Percentiles rank a stretch among this genome's conserved stretches.
These are phyloP conservation scores for Nanorana parkeri DNA, from an alignment of 2,113 vertebrate species.

Conservation along the genomic window DNA sequence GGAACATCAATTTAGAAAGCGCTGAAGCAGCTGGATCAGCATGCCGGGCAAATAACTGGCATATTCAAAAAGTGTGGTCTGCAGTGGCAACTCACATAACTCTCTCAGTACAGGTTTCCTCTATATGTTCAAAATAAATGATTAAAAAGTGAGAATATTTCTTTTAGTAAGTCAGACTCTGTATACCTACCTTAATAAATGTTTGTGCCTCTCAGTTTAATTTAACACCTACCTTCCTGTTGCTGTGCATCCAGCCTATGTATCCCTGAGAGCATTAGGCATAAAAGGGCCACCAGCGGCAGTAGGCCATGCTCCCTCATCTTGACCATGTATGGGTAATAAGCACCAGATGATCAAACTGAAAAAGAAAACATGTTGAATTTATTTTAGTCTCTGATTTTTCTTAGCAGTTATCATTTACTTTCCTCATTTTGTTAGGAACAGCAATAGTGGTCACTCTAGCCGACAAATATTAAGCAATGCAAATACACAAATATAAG, in stretches of 20 bases:
- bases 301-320: slow-evolving; percentile 45
- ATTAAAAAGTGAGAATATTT: too few relatives aligned
- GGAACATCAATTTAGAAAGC: too few relatives aligned
- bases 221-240: slow-evolving; percentile 33
- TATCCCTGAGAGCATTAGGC: slow-evolving; percentile 48
- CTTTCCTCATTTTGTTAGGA: not conserved
- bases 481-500: too few relatives aligned
- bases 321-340: slow-evolving; percentile 1
- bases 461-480: too few relatives aligned
- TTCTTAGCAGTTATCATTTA: not conserved
- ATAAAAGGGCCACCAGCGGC: slow-evolving; percentile 35
- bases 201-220: not conserved
- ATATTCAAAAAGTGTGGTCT: too few relatives aligned
- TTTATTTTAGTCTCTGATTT: not conserved
- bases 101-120: too few relatives aligned
- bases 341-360: slow-evolving; percentile 48
- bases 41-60: too few relatives aligned
- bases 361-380: not conserved
- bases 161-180: too few relatives aligned
- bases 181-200: not conserved
- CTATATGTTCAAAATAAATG: too few relatives aligned
- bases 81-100: too few relatives aligned
- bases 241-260: slow-evolving; percentile 32
- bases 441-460: too few relatives aligned
- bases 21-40: too few relatives aligned